Conservation (phyloP, 1,140 invertebrate species). For the Drosophila seguyi region DNA sequence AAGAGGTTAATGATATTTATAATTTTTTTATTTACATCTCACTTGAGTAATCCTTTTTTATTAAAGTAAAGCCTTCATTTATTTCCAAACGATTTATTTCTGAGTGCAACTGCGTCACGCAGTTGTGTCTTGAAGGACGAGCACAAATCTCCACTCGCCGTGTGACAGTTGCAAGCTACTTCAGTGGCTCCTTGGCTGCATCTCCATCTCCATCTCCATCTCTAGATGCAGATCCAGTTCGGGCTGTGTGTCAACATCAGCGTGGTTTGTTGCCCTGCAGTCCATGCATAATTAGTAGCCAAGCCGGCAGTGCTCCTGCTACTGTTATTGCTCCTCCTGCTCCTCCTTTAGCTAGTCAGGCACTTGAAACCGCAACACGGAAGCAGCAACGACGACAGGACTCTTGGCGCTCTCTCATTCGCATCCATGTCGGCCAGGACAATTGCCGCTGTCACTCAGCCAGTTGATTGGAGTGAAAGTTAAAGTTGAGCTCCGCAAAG, state of each 20-base stretch:
- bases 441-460: constrained; percentile 59
- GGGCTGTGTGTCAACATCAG: constrained; percentile 57
- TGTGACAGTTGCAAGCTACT: constrained; percentile 77
- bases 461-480: constrained; percentile 70
- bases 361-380: constrained; percentile 68
- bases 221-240: constrained; percentile 26
- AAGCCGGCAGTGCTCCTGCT: constrained; percentile 6
- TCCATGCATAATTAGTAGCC: constrained; percentile 74
- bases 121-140: constrained; percentile 12
- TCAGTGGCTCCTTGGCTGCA: constrained; percentile 45
- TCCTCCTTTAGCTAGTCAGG: constrained; percentile 30
- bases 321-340: background rate
- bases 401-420: constrained; percentile 37
- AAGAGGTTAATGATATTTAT: too few species aligned
- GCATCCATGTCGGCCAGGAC: constrained; percentile 42
- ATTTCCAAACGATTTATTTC: background rate
- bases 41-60: too few species aligned
- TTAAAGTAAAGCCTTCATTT: background rate
- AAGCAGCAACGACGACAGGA: constrained; percentile 61
- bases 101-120: background rate
- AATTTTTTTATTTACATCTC: too few species aligned
- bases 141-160: constrained; percentile 47
- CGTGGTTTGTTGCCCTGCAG: constrained; percentile 69
- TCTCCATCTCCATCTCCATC: constrained; percentile 19
- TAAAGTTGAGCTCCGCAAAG: constrained; percentile 53